A percentile compares a stretch with the other conserved stretches of the same genome.
Conservation (phyloP, 1,140 invertebrate species). For the Caligus rogercresseyi region DNA sequence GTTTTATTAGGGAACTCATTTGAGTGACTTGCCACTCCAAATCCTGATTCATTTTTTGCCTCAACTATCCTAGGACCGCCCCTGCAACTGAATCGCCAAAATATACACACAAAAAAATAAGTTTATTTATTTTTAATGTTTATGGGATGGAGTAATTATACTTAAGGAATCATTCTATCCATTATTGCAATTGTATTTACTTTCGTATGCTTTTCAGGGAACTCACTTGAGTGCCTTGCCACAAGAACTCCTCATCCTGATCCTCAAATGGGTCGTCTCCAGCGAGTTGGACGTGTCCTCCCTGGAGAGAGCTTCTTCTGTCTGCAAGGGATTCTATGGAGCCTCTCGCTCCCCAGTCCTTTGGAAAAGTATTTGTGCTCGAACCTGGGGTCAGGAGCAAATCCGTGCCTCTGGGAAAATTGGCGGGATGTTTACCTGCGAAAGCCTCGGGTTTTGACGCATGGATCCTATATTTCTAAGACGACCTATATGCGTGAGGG, state of each 20-base stretch:
- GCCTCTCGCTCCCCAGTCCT: constrained; percentile 31
- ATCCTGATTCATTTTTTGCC: no score
- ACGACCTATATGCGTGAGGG: constrained; percentile 31
- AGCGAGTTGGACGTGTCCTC: constrained; percentile 31
- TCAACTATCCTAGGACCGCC: neutral
- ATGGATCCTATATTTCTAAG: constrained; percentile 34
- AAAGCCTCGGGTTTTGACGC: constrained; percentile 30
- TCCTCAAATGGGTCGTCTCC: constrained; percentile 34
- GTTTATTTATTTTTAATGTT: neutral
- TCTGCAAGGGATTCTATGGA: constrained; percentile 34
- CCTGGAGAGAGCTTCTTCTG: constrained; percentile 31
- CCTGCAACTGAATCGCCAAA: neutral
- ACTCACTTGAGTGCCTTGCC: constrained; percentile 32
- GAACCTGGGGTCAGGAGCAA: constrained; percentile 26
- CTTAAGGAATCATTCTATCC: neutral
- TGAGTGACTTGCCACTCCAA: no score
- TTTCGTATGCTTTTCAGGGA: constrained; percentile 23
- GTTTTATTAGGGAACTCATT: no score
- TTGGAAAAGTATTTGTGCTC: constrained; percentile 31
- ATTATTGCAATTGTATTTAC: neutral
- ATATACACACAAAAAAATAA: neutral
- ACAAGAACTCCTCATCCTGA: constrained; percentile 31
- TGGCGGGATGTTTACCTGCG: constrained; percentile 33
- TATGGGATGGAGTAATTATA: neutral
- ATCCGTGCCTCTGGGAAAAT: constrained; percentile 22